Conservation (phyloP, 2,888 invertebrate species). For the Oxystoma pomonae region DNA sequence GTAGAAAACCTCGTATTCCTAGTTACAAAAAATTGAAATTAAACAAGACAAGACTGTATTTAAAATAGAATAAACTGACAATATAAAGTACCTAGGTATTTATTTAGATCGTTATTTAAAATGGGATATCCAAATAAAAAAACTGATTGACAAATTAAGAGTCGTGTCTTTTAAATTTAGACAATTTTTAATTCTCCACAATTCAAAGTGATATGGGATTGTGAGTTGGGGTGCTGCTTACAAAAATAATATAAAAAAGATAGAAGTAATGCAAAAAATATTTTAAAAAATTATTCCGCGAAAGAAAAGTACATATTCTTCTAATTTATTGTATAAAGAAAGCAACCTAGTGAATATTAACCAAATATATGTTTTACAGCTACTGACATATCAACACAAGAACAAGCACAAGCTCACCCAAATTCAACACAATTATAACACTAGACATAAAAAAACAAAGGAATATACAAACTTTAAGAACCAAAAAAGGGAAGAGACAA, state of each 20-base stretch:
- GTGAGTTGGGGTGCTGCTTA: background rate
- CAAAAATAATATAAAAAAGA: background rate
- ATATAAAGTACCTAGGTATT: background rate
- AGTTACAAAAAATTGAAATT: background rate
- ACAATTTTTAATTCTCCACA: background rate
- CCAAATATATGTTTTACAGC: background rate
- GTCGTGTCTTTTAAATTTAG: background rate
- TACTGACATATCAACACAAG: background rate
- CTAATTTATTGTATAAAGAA: background rate
- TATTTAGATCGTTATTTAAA: background rate
- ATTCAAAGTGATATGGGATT: background rate
- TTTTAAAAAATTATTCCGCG: background rate
- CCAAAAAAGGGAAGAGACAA: background rate
- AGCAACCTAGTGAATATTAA: background rate
- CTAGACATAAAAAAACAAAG: too few relatives aligned
- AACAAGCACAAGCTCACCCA: background rate
- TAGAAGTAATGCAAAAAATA: background rate
- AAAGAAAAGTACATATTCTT: background rate
- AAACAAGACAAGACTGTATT: background rate
- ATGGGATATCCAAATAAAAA: conserved; percentile 1
- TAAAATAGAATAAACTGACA: background rate
- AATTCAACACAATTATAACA: background rate
- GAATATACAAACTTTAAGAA: too few relatives aligned
- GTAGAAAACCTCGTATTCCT: background rate
- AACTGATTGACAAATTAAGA: background rate